A percentile compares a stretch with the other conserved stretches of the same genome.
Conservation (phyloP, 2,797 vertebrate genomes). For the Pantherophis alleghaniensis region DNA sequence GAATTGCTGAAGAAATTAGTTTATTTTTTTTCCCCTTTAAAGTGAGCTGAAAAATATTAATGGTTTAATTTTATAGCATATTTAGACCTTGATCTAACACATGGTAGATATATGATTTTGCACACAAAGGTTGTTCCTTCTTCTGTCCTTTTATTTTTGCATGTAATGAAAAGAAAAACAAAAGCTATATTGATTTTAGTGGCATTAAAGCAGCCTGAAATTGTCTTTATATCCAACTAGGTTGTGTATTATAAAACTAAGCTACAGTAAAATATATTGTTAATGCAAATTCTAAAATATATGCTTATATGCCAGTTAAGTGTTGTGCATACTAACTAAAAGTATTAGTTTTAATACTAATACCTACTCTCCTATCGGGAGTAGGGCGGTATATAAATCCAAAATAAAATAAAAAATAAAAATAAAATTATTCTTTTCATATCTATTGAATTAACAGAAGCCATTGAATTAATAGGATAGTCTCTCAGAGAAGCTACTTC, state of each 20-base stretch:
- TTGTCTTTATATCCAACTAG: not conserved
- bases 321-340: not conserved
- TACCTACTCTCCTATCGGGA: too few relatives aligned
- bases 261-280: not conserved
- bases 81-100: not conserved
- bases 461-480: not conserved
- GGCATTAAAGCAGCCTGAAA: not conserved
- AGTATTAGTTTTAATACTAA: not conserved
- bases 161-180: not conserved
- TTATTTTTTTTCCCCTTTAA: not conserved
- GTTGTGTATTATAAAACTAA: not conserved
- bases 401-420: too few relatives aligned
- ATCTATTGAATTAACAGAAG: not conserved
- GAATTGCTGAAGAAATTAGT: not conserved
- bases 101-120: not conserved
- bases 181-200: not conserved
- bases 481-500: not conserved
- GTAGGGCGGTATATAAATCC: too few relatives aligned
- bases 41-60: not conserved
- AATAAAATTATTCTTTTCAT: not conserved
- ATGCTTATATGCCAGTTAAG: not conserved
- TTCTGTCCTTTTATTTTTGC: not conserved
- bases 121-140: not conserved
- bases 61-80: not conserved
- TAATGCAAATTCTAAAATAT: slow-evolving; percentile 2